These are phyloP conservation scores for Manacus vitellinus DNA, from an alignment of 2,113 vertebrate species.

Conservation along the genomic window DNA sequence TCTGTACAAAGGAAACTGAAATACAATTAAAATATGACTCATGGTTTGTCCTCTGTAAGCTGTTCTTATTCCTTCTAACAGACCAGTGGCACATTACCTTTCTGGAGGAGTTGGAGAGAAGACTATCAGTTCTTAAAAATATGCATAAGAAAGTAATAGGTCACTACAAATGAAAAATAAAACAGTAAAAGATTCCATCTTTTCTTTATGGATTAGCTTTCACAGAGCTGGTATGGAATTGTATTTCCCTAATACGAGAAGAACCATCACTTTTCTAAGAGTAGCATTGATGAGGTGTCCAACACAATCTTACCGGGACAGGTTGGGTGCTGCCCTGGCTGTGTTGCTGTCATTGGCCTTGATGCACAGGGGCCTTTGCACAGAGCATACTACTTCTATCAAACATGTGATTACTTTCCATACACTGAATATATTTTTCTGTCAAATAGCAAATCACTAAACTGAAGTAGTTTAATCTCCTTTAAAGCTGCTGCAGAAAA, in stretches of 20 bases:
- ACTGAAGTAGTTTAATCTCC: neutral
- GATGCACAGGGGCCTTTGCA: fast-evolving
- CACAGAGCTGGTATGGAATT: neutral
- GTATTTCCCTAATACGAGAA: neutral
- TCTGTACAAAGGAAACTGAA: neutral
- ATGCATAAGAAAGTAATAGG: neutral
- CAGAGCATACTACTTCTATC: neutral
- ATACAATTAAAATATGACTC: neutral
- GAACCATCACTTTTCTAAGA: neutral
- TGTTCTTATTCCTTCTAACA: neutral
- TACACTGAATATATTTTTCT: neutral
- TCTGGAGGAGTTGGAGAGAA: neutral
- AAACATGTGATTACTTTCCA: neutral
- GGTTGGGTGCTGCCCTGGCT: neutral
- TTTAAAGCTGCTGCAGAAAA: neutral
- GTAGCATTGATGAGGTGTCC: neutral
- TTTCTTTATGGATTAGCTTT: neutral
- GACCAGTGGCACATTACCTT: neutral
- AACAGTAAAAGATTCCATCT: neutral
- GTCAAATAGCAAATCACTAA: neutral
- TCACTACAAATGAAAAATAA: neutral
- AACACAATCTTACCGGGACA: neutral
- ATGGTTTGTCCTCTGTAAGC: neutral
- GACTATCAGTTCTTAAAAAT: neutral
- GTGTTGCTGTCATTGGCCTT: neutral